phyloP scores from a whole-genome alignment of 53 echinoderm and acorn worm genomes.

The Holothuria scabra region DNA sequence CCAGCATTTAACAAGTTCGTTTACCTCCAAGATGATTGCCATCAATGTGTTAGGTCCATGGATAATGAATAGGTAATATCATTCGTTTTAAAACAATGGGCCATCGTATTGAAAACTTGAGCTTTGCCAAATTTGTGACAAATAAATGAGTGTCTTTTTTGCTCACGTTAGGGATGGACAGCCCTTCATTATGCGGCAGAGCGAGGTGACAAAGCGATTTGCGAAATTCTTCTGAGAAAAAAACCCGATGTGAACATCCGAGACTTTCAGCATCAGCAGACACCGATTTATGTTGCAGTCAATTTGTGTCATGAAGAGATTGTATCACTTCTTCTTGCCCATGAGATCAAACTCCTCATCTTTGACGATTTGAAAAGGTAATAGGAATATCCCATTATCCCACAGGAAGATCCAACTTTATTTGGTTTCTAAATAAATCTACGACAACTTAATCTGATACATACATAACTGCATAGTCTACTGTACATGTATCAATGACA shows the following conservation, averaged over 20 bases:
- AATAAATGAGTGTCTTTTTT: neutral
- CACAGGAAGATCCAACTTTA: too few species aligned
- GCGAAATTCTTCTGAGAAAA: conserved; percentile 64
- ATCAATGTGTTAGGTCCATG: too few species aligned
- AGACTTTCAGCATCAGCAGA: conserved; percentile 50
- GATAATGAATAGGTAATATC: too few species aligned
- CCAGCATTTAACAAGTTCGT: too few species aligned
- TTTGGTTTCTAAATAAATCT: too few species aligned
- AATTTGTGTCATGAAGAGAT: neutral
- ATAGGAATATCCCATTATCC: neutral
- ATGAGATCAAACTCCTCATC: neutral
- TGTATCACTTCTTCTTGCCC: neutral
- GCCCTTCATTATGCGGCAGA: conserved; percentile 81
- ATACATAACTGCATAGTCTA: too few species aligned
- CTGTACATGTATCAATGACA: too few species aligned
- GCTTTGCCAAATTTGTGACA: neutral
- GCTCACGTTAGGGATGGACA: conserved; percentile 66
- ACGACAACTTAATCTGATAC: too few species aligned
- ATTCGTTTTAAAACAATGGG: too few species aligned
- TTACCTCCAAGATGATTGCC: too few species aligned
- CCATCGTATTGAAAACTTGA: too few species aligned
- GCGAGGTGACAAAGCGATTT: conserved; percentile 67
- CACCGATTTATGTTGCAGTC: conserved; percentile 69
- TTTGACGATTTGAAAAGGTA: conserved; percentile 15
- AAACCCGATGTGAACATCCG: conserved; percentile 49